Conservation (phyloP, 2,888 invertebrate genomes). For the Drosophila borealis region DNA sequence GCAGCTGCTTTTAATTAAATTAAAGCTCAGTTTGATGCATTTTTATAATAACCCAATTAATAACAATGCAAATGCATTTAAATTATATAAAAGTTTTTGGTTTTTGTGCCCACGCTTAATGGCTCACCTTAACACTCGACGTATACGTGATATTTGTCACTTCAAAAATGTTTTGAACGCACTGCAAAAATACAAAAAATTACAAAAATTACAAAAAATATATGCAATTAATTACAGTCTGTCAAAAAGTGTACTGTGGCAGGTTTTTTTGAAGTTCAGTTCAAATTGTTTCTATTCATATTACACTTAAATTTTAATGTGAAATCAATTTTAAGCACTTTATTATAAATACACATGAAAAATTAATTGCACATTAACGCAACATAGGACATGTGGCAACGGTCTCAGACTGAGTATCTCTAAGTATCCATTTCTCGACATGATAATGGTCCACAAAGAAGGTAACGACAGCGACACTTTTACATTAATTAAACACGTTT, state of each 20-base stretch:
- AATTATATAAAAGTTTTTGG: background rate
- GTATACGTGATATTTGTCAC: constrained; percentile 20
- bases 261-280: constrained; percentile 2
- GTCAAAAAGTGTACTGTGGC: background rate
- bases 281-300: background rate
- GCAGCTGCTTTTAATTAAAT: constrained; percentile 7
- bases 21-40: constrained; percentile 4
- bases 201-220: constrained; percentile 4
- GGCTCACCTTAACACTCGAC: constrained; percentile 33
- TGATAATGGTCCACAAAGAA: constrained; percentile 43
- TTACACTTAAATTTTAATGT: constrained; percentile 2
- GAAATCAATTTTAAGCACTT: constrained; percentile 65
- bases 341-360: constrained; percentile 57
- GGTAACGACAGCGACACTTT: constrained; percentile 66
- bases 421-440: constrained; percentile 45
- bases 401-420: constrained; percentile 11
- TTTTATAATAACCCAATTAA: constrained; percentile 4
- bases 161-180: constrained; percentile 8
- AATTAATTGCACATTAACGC: constrained; percentile 68
- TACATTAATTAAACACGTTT: constrained; percentile 79
- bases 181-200: constrained; percentile 29
- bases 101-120: background rate
- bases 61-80: background rate
- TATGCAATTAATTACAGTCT: constrained; percentile 28
- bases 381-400: constrained; percentile 4